phyloP scores from a whole-genome alignment of 2,113 vertebrate genomes.

The Trematocara zebra region DNA sequence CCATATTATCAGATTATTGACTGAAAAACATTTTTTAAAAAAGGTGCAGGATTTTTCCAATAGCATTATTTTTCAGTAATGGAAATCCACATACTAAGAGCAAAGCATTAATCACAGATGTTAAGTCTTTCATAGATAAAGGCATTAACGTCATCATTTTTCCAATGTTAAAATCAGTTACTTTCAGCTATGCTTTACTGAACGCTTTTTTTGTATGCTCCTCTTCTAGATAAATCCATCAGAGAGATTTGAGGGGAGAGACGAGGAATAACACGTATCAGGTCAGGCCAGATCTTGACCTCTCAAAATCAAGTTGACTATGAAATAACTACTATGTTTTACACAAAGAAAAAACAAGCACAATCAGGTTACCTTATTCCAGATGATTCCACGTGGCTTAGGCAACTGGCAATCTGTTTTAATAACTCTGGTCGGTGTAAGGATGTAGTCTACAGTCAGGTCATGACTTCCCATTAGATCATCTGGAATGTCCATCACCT shows the following conservation, averaged over 20 bases:
- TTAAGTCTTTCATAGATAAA: neutral
- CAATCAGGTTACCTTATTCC: conserved; percentile 81
- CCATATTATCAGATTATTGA: neutral
- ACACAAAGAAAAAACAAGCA: neutral
- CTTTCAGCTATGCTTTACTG: neutral
- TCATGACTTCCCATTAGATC: conserved; percentile 83
- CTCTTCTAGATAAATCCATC: neutral
- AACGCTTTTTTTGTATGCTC: neutral
- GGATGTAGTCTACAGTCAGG: conserved; percentile 91
- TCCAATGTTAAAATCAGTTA: neutral
- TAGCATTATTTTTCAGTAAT: neutral
- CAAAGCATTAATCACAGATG: neutral
- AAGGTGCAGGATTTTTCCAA: neutral
- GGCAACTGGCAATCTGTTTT: conserved; percentile 75
- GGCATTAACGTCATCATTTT: neutral
- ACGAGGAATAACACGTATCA: neutral
- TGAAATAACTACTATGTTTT: neutral
- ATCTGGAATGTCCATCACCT: conserved; percentile 88
- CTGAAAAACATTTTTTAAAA: neutral
- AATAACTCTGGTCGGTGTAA: conserved; percentile 87
- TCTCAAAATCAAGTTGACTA: neutral
- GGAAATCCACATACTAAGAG: neutral
- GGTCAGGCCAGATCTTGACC: neutral
- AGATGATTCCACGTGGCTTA: conserved; percentile 83
- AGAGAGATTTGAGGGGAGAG: neutral